Percentiles rank a stretch among this genome's conserved stretches.
Evolutionary conservation across 2,797 vertebrate species (phyloP).

Genomic region (Paguma larvata): DNA sequence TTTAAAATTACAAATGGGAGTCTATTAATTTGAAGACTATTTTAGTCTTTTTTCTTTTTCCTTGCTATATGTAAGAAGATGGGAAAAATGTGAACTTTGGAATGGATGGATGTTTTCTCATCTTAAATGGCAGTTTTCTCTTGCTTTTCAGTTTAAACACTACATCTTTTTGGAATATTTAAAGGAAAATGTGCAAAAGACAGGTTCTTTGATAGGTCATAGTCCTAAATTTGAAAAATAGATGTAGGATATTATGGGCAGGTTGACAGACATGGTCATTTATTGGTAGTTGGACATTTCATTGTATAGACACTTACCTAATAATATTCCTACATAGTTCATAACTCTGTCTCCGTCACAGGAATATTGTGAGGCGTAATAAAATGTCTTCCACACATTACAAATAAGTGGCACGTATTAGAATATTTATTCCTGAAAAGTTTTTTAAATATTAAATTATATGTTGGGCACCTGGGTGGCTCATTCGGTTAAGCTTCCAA

Average conservation of each 20-base stretch:
- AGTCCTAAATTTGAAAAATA: slow-evolving; percentile 24
- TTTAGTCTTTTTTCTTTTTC: slow-evolving; percentile 27
- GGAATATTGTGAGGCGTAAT: neutral
- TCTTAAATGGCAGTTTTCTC: neutral
- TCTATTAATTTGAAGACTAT: neutral
- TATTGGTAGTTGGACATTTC: neutral
- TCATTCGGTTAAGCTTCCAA: no score
- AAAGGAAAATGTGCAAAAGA: neutral
- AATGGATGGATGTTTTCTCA: neutral
- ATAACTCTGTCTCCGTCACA: neutral
- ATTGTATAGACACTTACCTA: neutral
- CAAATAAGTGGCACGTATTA: neutral
- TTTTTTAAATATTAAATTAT: neutral
- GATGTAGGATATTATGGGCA: neutral
- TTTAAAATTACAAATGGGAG: slow-evolving; percentile 18
- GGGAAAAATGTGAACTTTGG: neutral
- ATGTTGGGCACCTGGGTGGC: neutral
- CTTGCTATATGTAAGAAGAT: slow-evolving; percentile 46
- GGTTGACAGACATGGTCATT: neutral
- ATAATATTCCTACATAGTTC: neutral
- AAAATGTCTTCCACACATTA: neutral
- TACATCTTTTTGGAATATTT: neutral
- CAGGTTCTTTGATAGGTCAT: neutral
- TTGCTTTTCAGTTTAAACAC: slow-evolving; percentile 16
- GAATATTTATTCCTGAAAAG: neutral